A percentile compares a stretch with the other conserved stretches of the same genome.
Evolutionary conservation across 2,113 vertebrate genomes (phyloP).

Genomic region (Tringa solitaria): DNA sequence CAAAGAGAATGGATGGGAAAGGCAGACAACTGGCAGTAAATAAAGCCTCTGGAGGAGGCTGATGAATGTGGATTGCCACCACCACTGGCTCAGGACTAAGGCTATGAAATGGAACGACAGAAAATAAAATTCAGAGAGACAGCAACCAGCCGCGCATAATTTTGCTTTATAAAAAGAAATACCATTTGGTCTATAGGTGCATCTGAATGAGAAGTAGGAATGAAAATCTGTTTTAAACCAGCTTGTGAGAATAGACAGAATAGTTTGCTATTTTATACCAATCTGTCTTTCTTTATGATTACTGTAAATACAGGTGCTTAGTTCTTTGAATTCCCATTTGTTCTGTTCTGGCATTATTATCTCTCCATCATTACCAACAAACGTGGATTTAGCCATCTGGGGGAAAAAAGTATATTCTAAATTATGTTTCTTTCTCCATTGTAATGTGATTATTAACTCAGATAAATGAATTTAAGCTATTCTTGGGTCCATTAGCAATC

Average conservation of each 20-base stretch:
- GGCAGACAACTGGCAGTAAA: background rate
- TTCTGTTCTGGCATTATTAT: background rate
- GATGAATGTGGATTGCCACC: background rate
- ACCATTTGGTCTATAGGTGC: background rate
- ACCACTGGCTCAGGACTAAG: background rate
- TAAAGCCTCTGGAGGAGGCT: background rate
- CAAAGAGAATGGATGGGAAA: background rate
- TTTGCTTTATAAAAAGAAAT: background rate
- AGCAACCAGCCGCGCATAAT: background rate
- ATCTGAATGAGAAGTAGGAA: background rate
- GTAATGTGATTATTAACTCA: background rate
- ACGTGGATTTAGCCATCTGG: background rate
- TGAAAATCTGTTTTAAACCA: background rate
- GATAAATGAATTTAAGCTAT: slow-evolving; percentile 11
- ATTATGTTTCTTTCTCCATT: background rate
- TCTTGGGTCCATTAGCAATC: background rate
- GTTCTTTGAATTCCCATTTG: background rate
- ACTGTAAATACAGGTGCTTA: background rate
- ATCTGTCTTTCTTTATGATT: background rate
- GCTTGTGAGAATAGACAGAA: background rate
- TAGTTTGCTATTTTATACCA: background rate
- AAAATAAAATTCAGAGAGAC: background rate
- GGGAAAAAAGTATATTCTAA: background rate
- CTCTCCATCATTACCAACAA: background rate
- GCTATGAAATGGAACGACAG: background rate